Conservation (phyloP, 1,140 invertebrate species). For the Hetaerina americana region DNA sequence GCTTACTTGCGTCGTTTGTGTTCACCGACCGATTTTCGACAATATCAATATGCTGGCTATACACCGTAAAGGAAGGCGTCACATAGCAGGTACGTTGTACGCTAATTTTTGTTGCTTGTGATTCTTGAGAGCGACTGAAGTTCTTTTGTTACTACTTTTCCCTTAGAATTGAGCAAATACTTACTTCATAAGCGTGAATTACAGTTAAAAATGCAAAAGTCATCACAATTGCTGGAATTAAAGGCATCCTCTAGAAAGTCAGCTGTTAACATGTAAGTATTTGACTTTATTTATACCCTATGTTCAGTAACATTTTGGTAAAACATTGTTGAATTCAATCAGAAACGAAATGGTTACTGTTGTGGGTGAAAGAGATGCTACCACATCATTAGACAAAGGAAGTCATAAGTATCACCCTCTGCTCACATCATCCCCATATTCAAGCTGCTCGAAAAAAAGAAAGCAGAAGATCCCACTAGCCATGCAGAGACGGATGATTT, state of each 20-base stretch:
- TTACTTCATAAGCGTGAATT: slow-evolving; percentile 6
- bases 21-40: slow-evolving; percentile 14
- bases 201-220: slow-evolving; percentile 7
- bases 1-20: slow-evolving; percentile 13
- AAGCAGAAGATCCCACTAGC: not conserved
- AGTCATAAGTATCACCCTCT: not conserved
- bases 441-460: not conserved
- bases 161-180: slow-evolving; percentile 11
- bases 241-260: not conserved
- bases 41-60: slow-evolving; percentile 6
- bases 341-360: not conserved
- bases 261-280: not conserved
- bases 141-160: not conserved
- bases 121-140: too few species aligned
- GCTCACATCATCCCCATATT: not conserved
- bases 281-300: too few species aligned
- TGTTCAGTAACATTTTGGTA: too few species aligned
- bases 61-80: slow-evolving; percentile 13
- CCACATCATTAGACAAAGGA: too few species aligned
- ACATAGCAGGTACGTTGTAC: slow-evolving; percentile 13
- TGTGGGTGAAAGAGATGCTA: too few species aligned
- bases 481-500: not conserved
- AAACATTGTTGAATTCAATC: too few species aligned
- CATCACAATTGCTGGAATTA: slow-evolving; percentile 1
- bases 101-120: too few species aligned